Evolutionary conservation across 2,797 vertebrate species (phyloP), one percentile per base, ranked within the genome.

Genomic region (Rhinophrynus dorsalis): DNA sequence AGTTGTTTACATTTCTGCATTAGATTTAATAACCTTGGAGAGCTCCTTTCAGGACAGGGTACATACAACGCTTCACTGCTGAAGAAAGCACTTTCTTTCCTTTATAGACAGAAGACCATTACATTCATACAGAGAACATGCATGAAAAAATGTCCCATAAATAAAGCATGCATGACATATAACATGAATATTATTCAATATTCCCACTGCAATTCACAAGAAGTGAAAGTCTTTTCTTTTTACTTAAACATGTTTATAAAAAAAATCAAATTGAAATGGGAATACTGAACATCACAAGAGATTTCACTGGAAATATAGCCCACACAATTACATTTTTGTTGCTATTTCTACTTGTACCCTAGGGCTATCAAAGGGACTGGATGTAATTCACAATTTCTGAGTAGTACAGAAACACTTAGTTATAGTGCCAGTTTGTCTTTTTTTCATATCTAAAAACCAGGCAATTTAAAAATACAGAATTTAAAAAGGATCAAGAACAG

Each of bases 21-120:
- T 51, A 65, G 68, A 80, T 76, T 78, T 82, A 84, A 86, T 85
- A 84, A 82, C 58, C 61, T 77, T 67, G 65, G 58, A 79, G 72
- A 74, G 67, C 6, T 84, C 80, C 74, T 63, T 15, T 33, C 56
- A 37, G 71, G 61, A 30, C 12, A 77, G 48, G 37, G 72, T 0
- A 45, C 48, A 75, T 40, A 35, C 60, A 47, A 47, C 27, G 4
- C 18, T 24, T n/a, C 11, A 13, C 11, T 12, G 52, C 24, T 30
- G 21, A 35, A 73, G 47, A 73, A 80, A 74, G 77, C 15, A 18
- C 20, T 74, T 74, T 80, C 68, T 33, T 73, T 80, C 79, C 62
- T n/a, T 26, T 59, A 67, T 17, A 13, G 3, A 58, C 44, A 33
- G 65, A 24, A 71, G 40, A 77, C 2, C 78, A 81, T 79, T 68